A percentile compares a stretch with the other conserved stretches of the same genome.
Evolutionary conservation across 2,113 vertebrate genomes (phyloP).

Genomic region (Saccopteryx bilineata): DNA sequence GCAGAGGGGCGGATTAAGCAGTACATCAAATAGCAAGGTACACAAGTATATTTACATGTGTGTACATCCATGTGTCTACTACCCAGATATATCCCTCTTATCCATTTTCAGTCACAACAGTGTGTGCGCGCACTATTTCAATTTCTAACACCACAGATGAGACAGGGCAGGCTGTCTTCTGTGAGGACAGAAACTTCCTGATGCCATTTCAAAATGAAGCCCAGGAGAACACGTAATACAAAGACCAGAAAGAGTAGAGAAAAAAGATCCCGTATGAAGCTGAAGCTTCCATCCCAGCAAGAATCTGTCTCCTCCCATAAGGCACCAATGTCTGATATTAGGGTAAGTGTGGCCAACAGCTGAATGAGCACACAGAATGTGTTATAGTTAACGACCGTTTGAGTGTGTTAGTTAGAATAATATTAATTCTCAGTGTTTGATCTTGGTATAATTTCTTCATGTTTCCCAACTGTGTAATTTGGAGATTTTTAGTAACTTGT

Average conservation of each 20-base stretch:
- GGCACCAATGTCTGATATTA: neutral
- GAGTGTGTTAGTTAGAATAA: neutral
- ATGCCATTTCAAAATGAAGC: slow-evolving; percentile 8
- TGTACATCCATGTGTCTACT: neutral
- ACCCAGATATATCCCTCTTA: neutral
- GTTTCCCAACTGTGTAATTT: neutral
- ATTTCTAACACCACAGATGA: neutral
- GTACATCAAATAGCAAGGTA: neutral
- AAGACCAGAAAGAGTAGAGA: neutral
- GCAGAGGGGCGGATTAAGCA: neutral
- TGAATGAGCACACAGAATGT: neutral
- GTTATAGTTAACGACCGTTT: neutral
- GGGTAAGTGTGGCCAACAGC: neutral
- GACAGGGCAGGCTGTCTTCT: neutral
- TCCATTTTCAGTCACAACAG: slow-evolving; percentile 1
- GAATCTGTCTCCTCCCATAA: neutral
- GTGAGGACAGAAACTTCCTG: neutral
- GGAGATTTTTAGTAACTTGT: slow-evolving; percentile 31
- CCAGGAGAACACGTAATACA: neutral
- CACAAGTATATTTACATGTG: neutral
- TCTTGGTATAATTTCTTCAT: neutral
- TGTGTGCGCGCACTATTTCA: neutral
- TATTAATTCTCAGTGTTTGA: neutral
- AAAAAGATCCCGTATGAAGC: neutral
- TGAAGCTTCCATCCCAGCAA: neutral